Evolutionary conservation across 2,888 invertebrate genomes (phyloP), one percentile per base, ranked within the genome.

Genomic region (Gortyna flavago): DNA sequence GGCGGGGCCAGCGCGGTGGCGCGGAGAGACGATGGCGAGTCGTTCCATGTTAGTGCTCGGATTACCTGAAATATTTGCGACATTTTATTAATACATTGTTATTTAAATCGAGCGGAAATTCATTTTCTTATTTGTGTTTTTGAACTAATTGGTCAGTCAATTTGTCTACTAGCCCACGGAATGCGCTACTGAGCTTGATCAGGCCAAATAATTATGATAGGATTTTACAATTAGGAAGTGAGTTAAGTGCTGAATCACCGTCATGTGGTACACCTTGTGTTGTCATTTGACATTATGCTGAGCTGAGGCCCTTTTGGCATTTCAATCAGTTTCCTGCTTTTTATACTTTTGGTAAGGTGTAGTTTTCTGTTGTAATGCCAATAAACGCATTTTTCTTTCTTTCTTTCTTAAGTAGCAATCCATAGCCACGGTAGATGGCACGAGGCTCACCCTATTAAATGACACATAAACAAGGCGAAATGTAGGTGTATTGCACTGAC

Each of bases 1-100:
- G 72, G 95, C 98, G 98, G 97, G 62, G 98, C 97, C 41, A 99
- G 95, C 75, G 97, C 97, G 1, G 98, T 97, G n/a, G 98, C 98
- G 91, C 98, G 98, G 85, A 98, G 96, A 87, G 98, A 98, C 41
- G 98, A 97, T 71, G 97, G 97, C 80, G 99, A 98, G 94, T 99
- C 99, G 89, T 98, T 98, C 99, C 99, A 99, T 48, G 98, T 95
- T 18, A 96, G 88, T 66, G 96, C 95, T 64, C 95, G 97, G 21
- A 96, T 88, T 38, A 96, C 92, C 95, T 95, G 88, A 1, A n/a
- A 51, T 7, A 18, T 32, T 25, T 32, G 16, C 8, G 4, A 9
- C 7, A 8, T 68, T 68, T 9, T 48, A 32, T 68, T 48, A 5
- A 44, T 41, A 11, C 11, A 41, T 25, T n/a, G n/a, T n/a, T 32